phyloP scores from a whole-genome alignment of 1,140 invertebrate species.

The Euura lappo region DNA sequence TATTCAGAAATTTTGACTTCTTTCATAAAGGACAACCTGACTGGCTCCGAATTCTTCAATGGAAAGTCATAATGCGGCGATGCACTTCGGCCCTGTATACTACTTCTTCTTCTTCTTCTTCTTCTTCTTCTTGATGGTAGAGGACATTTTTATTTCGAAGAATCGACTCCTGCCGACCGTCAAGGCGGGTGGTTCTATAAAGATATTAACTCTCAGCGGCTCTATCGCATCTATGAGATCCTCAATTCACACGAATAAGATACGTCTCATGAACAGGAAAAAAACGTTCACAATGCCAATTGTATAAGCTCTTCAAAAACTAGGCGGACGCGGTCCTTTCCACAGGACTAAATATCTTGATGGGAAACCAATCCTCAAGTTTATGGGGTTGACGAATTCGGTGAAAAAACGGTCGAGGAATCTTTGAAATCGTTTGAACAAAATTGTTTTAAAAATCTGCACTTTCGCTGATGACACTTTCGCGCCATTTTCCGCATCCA shows the following conservation, averaged over 20 bases:
- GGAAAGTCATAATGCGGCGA: neutral
- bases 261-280: neutral
- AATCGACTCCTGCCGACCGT: conserved; percentile 8
- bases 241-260: conserved; percentile 61
- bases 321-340: neutral
- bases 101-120: conserved; percentile 19
- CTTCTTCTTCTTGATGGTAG: conserved; percentile 24
- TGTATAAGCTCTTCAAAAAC: neutral
- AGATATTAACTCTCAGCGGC: conserved; percentile 38
- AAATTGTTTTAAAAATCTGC: too few relatives aligned
- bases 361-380: too few relatives aligned
- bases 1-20: conserved; percentile 40
- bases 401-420: too few relatives aligned
- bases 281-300: neutral
- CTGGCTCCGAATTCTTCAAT: conserved; percentile 38
- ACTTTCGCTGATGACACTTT: neutral
- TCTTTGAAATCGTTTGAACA: too few relatives aligned
- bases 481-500: neutral
- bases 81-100: neutral
- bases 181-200: conserved; percentile 27
- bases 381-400: too few relatives aligned
- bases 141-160: conserved; percentile 41
- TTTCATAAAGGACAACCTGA: conserved; percentile 36
- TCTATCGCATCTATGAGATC: conserved; percentile 51
- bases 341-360: neutral